Base-by-base conservation (phyloP, 23 tunicate genomes). In the Halocynthia aurantium region DNA sequence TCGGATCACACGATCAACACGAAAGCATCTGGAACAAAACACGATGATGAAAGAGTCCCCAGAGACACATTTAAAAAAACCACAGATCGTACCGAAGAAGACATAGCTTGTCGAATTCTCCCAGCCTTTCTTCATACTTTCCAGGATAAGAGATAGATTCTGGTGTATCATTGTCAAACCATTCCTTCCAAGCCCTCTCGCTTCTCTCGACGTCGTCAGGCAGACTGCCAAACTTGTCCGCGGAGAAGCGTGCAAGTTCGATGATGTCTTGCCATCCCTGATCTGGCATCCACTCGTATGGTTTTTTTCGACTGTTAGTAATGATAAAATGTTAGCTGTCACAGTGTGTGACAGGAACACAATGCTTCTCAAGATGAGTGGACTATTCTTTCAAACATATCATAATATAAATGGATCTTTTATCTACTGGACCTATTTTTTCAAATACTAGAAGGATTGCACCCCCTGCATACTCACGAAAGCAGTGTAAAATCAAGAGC, bases 251-350 rank as follows among this genome's bases (percentile, higher is more conserved):
- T 10, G 99, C 77, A 60, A 96, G 79, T 70, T 96, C 96, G 49
- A 96, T 83, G 66, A 96, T 75, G 61, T 96, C 99, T 57, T 96
- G 99, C 99, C 99, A 96, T 6, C 92, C 90, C 70, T 89, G 96
- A 6, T 96, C 99, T 6, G 96, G 92, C 6, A 96, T 61, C 99
- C 99, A 96, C 21, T 96, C 99, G 72, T 76, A 82, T 9, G 93
- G 99, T 53, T 89, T 96, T 55, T 78, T 77, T 7, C 98, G 98
- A 69, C 98, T 92, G 77, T 7, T 76, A 54, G 10, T 50, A 78
- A 73, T 12, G n/a, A 17, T 12, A 60, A 60, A 31, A 31, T 31
- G 44, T 31, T 58, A n/a, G 17, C 15, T 58, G 63, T 58, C 63
- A 58, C n/a, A 15, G 17, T 58, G 17, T 58, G 63, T 1, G 17